Base-by-base conservation (phyloP, 2,113 vertebrate genomes). In the Mandrillus leucophaeus region DNA sequence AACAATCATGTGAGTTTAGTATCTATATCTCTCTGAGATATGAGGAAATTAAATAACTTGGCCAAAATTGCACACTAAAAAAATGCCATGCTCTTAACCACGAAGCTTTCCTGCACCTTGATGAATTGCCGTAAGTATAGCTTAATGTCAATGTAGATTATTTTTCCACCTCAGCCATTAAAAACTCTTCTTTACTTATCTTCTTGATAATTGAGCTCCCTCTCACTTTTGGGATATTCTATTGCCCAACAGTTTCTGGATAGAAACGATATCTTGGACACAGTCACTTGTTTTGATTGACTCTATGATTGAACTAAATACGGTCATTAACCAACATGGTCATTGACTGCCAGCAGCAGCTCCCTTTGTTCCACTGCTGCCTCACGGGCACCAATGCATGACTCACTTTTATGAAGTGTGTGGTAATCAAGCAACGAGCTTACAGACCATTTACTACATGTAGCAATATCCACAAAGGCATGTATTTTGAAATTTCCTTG, bases 1-100 rank as follows among this genome's bases (percentile, higher is more conserved):
- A 80, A 73, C 16, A 93, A 61, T 59, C 25, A 22, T 78, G 30
- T 76, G 66, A 89, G 27, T 25, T 92, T 50, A 86, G 50, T 79
- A 73, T 35, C 57, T 86, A 79, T 61, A 95, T 79, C 10, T 70
- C 50, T 91, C 52, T 85, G 73, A 96, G 72, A 89, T 55, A 93
- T 35, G 25, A 96, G 40, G 50, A 90, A 43, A 80, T 89, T 85
- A 93, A 96, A 82, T 89, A 93, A 95, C 82, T 86, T 88, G 79
- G 78, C 48, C 61, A 55, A 91, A 94, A 93, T 55, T 75, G 84
- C 57, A 96, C n/a, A 68, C 40, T 88, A 38, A 85, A 89, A 88
- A 73, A 52, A 73, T 76, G 17, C 43, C 72, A 1, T 76, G 43
- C 38, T 35, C 79, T 83, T 79, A 75, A 93, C 92, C 55, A 89